phyloP scores from a whole-genome alignment of 1,140 invertebrate species.

The Drosophila mojavensis region DNA sequence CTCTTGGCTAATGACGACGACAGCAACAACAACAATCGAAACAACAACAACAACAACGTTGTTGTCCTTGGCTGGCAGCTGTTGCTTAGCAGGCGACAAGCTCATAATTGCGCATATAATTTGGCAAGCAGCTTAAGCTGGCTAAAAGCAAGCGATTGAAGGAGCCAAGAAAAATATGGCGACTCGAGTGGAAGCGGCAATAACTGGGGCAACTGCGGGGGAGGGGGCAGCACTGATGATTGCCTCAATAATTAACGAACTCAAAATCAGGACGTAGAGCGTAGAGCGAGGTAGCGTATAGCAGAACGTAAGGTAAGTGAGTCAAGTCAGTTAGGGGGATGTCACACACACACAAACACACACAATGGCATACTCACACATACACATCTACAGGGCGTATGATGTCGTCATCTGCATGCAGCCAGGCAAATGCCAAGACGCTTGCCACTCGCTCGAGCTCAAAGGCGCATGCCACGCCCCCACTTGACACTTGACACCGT shows the following conservation, averaged over 20 bases:
- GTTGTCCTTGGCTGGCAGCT: conserved; percentile 59
- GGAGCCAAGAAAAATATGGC: background rate
- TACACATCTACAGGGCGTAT: background rate
- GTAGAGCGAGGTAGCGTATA: background rate
- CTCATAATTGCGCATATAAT: conserved; percentile 70
- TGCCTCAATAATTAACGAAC: conserved; percentile 45
- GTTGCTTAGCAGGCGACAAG: conserved; percentile 57
- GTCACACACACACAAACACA: conserved; percentile 6
- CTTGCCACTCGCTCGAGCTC: conserved; percentile 12
- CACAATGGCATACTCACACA: background rate
- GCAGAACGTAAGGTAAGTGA: background rate
- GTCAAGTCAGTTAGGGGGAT: conserved; percentile 19
- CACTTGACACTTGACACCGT: conserved; percentile 36
- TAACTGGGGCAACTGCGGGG: background rate
- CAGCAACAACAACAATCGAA: conserved; percentile 9
- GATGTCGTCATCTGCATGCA: conserved; percentile 41
- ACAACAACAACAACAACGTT: background rate
- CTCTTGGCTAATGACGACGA: conserved; percentile 57
- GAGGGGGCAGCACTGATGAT: background rate
- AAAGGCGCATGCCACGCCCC: conserved; percentile 6
- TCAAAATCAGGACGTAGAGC: conserved; percentile 9
- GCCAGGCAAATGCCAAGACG: conserved; percentile 25
- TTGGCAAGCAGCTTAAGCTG: conserved; percentile 49
- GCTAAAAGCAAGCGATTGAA: conserved; percentile 24
- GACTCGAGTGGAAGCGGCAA: background rate